Percentiles rank a stretch among this genome's conserved stretches.
These are phyloP conservation scores for Diachrysia chrysitis DNA, from an alignment of 2,888 invertebrate species.

Conservation along the genomic window DNA sequence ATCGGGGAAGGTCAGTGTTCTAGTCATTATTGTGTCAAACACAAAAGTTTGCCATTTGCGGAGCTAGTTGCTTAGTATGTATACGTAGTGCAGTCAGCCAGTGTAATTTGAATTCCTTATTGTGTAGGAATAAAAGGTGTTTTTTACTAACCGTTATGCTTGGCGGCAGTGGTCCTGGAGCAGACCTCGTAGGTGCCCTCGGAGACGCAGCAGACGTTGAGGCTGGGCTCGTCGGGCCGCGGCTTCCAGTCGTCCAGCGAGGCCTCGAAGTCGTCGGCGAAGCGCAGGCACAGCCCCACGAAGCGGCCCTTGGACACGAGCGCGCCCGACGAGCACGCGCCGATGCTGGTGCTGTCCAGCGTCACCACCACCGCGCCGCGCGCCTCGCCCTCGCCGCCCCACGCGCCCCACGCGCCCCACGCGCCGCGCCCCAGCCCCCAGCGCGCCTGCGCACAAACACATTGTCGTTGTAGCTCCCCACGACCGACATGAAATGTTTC, in stretches of 20 bases:
- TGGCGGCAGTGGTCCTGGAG: slow-evolving; percentile 96
- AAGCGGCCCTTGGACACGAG: slow-evolving; percentile 95
- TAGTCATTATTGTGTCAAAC: no score
- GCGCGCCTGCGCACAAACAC: slow-evolving; percentile 48
- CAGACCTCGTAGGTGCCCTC: slow-evolving; percentile 99
- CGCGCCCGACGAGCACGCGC: slow-evolving; percentile 98
- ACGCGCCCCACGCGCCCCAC: slow-evolving; percentile 59
- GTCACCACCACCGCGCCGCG: slow-evolving; percentile 98
- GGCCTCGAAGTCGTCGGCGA: slow-evolving; percentile 99
- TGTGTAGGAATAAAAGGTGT: no score
- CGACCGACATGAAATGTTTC: no score
- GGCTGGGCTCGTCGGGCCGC: slow-evolving; percentile 93
- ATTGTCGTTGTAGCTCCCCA: no score
- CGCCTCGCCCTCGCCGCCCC: slow-evolving; percentile 92
- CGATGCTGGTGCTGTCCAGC: slow-evolving; percentile 97
- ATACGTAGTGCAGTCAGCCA: no score
- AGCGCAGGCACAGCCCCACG: slow-evolving; percentile 96
- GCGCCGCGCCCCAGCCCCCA: slow-evolving; percentile 56
- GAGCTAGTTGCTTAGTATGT: no score
- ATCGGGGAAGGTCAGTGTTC: no score
- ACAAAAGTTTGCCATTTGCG: no score
- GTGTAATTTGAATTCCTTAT: no score
- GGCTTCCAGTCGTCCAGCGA: slow-evolving; percentile 99
- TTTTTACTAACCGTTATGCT: slow-evolving; percentile 90
- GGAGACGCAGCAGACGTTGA: slow-evolving; percentile 99